Base-by-base conservation (phyloP, 2,888 invertebrate genomes). In the Diaprepes abbreviatus region DNA sequence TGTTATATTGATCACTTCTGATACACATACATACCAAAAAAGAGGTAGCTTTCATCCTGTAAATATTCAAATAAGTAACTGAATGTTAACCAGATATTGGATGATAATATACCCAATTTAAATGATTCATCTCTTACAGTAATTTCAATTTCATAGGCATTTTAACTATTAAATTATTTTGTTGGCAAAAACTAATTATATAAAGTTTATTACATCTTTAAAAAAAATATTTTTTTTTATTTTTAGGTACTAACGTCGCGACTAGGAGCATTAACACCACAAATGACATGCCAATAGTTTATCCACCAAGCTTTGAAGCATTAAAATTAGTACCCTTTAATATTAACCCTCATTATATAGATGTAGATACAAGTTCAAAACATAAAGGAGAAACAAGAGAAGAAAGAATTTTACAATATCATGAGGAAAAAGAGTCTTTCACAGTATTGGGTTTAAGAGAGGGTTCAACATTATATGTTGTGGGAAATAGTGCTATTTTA, bases 221-320 rank as follows among this genome's bases (percentile, higher is more conserved):
- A n/a, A n/a, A n/a, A n/a, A n/a, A n/a, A n/a, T n/a, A n/a, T n/a
- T n/a, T n/a, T n/a, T 14, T 16, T 43, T 19, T 4, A 45, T 28
- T 55, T 64, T n/a, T 48, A 82, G 82, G 82, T 45, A 92, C 93
- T 10, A 95, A 94, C 86, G 92, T 94, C 10, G 92, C 93, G 7
- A 93, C 94, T 1, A 85, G 86, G 74, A 92, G 90, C 74, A 94
- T 95, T 76, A 88, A 91, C 77, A 94, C 94, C 3, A 94, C 94
- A 50, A 95, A 95, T 85, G 94, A 95, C 80, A 94, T 95, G 94
- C 95, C 94, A 2, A 92, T 95, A 66, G 88, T 88, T n/a, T 90
- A 88, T 81, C 93, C 93, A 38, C 92, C 92, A 21, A 87, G 87
- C 55, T 92, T 94, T 83, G 85, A 89, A 72, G 93, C 91, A 0